A percentile compares a stretch with the other conserved stretches of the same genome.
These are phyloP conservation scores for Villa cingulata DNA, from an alignment of 2,888 invertebrate species.

Conservation along the genomic window DNA sequence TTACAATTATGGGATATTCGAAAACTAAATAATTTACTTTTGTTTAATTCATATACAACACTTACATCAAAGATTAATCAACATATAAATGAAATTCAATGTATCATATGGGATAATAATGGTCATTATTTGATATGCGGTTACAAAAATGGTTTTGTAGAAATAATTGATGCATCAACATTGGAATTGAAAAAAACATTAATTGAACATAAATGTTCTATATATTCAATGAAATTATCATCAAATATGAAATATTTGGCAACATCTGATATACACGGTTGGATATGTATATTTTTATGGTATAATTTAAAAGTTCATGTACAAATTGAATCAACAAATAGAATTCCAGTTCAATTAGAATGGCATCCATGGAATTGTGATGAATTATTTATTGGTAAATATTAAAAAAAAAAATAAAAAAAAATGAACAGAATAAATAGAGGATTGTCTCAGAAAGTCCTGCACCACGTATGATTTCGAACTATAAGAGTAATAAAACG, in stretches of 20 bases:
- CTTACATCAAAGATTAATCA: no score
- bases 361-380: slow-evolving; percentile 39
- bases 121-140: slow-evolving; percentile 26
- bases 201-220: slow-evolving; percentile 18
- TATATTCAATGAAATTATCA: slow-evolving; percentile 26
- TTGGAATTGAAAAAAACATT: slow-evolving; percentile 17
- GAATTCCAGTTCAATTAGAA: slow-evolving; percentile 24
- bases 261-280: slow-evolving; percentile 24
- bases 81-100: slow-evolving; percentile 9
- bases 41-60: background rate
- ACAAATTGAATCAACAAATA: slow-evolving; percentile 18
- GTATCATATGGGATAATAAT: slow-evolving; percentile 26
- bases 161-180: slow-evolving; percentile 18
- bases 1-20: slow-evolving; percentile 10
- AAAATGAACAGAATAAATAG: slow-evolving; percentile 10
- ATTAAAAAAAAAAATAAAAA: no score
- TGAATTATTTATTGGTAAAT: slow-evolving; percentile 31
- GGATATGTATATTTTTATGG: slow-evolving; percentile 24
- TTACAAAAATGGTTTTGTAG: slow-evolving; percentile 22
- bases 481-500: no score
- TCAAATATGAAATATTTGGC: slow-evolving; percentile 27
- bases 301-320: slow-evolving; percentile 17
- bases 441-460: slow-evolving; percentile 7
- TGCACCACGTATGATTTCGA: no score
- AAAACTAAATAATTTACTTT: background rate